phyloP scores from a whole-genome alignment of 1,140 invertebrate genomes.

The Lasioglossum albipes region DNA sequence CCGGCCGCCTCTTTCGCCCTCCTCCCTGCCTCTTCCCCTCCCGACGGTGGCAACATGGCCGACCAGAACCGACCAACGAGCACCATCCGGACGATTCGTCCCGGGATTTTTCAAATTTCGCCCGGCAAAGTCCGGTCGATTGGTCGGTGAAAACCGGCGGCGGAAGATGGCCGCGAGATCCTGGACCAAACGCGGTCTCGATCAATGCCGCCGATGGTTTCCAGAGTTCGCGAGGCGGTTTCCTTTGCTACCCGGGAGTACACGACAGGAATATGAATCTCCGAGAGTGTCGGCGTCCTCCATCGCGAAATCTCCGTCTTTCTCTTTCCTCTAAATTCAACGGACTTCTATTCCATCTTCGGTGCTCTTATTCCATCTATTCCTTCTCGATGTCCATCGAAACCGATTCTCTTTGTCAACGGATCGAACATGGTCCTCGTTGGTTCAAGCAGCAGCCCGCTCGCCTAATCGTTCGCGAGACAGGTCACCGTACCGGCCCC shows the following conservation, averaged over 20 bases:
- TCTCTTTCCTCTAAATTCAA: background rate
- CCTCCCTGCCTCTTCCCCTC: slow-evolving; percentile 35
- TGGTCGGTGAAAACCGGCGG: slow-evolving; percentile 45
- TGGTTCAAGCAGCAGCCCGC: background rate
- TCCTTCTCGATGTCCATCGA: background rate
- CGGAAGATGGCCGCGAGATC: slow-evolving; percentile 44
- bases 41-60: slow-evolving; percentile 68
- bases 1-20: slow-evolving; percentile 44
- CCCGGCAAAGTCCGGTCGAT: slow-evolving; percentile 36
- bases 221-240: background rate
- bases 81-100: slow-evolving; percentile 45
- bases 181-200: slow-evolving; percentile 23
- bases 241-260: background rate
- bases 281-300: background rate
- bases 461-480: background rate
- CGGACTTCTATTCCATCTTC: too few relatives aligned
- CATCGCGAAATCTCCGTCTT: background rate
- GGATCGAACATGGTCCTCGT: background rate
- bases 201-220: slow-evolving; percentile 26
- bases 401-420: background rate
- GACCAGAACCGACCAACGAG: slow-evolving; percentile 50
- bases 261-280: slow-evolving; percentile 4
- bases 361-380: too few relatives aligned
- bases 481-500: slow-evolving; percentile 32
- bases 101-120: slow-evolving; percentile 53